Evolutionary conservation across 2,888 invertebrate species (phyloP).

Genomic region (Agrochola lychnidis): DNA sequence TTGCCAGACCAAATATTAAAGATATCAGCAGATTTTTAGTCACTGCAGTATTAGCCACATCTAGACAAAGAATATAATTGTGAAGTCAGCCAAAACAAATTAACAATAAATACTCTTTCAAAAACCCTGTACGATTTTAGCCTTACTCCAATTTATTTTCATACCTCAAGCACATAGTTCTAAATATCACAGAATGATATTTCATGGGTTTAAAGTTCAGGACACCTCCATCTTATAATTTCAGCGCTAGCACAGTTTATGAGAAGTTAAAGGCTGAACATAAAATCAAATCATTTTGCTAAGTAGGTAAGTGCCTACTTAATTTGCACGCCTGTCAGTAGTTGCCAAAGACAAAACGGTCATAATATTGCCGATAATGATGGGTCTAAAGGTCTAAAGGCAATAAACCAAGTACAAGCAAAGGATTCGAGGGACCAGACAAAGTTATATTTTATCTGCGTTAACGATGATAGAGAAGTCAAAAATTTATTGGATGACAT

Average conservation of each 20-base stretch:
- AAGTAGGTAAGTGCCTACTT: slow-evolving; percentile 18
- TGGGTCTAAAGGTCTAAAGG: not conserved
- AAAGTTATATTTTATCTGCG: not conserved
- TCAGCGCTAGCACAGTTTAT: slow-evolving; percentile 32
- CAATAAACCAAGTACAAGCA: not conserved
- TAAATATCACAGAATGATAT: slow-evolving; percentile 46
- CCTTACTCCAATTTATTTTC: slow-evolving; percentile 15
- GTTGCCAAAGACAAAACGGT: not conserved
- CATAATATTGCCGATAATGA: not conserved
- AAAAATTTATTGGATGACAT: not conserved
- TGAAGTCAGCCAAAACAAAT: not conserved
- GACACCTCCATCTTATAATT: slow-evolving; percentile 30
- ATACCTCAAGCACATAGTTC: not conserved
- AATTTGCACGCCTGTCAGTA: slow-evolving; percentile 18
- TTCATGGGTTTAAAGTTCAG: slow-evolving; percentile 37
- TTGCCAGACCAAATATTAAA: not conserved
- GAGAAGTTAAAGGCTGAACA: slow-evolving; percentile 14
- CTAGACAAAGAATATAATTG: not conserved
- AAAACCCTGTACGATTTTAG: not conserved
- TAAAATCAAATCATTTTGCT: slow-evolving; percentile 19
- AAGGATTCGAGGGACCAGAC: not conserved
- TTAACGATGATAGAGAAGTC: not conserved
- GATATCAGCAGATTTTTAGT: not conserved
- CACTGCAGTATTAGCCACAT: not conserved
- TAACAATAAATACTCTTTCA: fast-evolving